phyloP scores from a whole-genome alignment of 2,113 vertebrate species.

The Fulmarus glacialis region DNA sequence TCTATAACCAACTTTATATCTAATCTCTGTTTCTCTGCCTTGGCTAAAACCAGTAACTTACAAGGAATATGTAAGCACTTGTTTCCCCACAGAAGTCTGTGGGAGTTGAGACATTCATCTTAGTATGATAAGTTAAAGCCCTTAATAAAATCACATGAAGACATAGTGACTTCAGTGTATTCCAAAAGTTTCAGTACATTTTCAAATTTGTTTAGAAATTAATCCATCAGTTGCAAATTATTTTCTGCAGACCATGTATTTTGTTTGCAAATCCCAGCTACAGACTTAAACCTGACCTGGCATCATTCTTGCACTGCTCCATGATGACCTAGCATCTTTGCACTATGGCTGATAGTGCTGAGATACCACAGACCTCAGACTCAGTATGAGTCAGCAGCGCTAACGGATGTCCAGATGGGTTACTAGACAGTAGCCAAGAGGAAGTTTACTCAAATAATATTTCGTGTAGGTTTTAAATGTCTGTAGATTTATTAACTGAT shows the following conservation, averaged over 20 bases:
- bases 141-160: not conserved
- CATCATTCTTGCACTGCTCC: not conserved
- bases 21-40: not conserved
- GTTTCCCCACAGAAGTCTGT: not conserved
- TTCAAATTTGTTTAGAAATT: not conserved
- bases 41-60: not conserved
- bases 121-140: not conserved
- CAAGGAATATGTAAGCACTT: not conserved
- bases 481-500: not conserved
- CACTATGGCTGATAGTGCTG: no score
- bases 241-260: not conserved
- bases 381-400: not conserved
- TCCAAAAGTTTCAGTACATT: not conserved
- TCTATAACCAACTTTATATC: not conserved
- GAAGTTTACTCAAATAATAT: not conserved
- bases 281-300: not conserved
- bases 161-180: not conserved
- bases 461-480: not conserved
- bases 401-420: not conserved
- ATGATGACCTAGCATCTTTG: not conserved
- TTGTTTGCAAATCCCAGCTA: not conserved
- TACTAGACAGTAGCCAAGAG: not conserved
- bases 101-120: not conserved
- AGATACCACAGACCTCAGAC: not conserved
- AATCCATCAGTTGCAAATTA: not conserved